These are phyloP conservation scores for Nasalis larvatus DNA, from an alignment of 2,113 vertebrate genomes.

Conservation along the genomic window DNA sequence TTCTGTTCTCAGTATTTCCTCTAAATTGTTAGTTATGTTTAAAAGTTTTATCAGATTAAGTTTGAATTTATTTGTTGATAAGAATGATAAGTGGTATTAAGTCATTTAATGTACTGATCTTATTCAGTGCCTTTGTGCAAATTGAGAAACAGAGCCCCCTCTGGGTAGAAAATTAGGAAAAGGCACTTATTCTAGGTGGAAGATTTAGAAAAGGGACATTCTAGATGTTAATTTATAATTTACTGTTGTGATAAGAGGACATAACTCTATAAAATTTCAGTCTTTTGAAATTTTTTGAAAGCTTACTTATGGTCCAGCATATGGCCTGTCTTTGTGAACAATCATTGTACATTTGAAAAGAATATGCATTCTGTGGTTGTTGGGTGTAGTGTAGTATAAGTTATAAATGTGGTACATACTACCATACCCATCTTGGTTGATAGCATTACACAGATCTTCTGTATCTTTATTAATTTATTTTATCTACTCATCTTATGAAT, in stretches of 20 bases:
- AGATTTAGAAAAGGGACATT: neutral
- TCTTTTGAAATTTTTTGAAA: neutral
- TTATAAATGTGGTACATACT: neutral
- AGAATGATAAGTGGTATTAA: constrained; percentile 15
- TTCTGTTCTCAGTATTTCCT: neutral
- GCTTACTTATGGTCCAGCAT: neutral
- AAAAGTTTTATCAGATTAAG: constrained; percentile 20
- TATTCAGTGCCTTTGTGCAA: neutral
- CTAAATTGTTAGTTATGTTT: constrained; percentile 26
- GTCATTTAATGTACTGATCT: neutral
- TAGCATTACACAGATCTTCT: neutral
- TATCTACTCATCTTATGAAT: neutral
- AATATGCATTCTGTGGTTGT: neutral
- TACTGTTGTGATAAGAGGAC: neutral
- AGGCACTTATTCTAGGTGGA: neutral
- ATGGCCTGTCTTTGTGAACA: neutral
- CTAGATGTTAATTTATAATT: constrained; percentile 29
- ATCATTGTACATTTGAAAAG: neutral
- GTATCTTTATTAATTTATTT: constrained; percentile 4
- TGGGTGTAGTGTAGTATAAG: neutral
- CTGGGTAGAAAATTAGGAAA: neutral
- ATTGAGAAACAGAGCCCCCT: neutral
- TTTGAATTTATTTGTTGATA: constrained; percentile 11
- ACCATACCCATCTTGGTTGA: neutral
- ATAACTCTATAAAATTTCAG: neutral